Conservation (phyloP, 2,888 invertebrate species). For the Troides helena region DNA sequence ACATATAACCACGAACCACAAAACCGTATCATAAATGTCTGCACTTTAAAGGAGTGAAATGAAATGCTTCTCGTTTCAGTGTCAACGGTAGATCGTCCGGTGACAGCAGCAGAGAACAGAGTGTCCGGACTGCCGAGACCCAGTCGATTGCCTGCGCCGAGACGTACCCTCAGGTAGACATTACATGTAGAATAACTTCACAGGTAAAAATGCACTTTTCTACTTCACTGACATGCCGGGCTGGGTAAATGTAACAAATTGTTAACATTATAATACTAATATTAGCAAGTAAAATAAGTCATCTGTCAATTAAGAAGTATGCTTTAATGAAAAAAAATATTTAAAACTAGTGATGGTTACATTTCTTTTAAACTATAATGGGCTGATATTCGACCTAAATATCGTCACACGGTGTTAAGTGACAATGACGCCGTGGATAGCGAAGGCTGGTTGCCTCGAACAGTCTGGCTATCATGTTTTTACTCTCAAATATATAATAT, state of each 20-base stretch:
- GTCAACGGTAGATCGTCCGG: conserved; percentile 50
- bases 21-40: background rate
- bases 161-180: conserved; percentile 55
- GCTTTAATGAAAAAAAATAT: too few species aligned
- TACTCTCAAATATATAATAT: too few species aligned
- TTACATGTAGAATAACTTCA: background rate
- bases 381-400: too few species aligned
- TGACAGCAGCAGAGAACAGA: conserved; percentile 46
- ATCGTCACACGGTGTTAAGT: too few species aligned
- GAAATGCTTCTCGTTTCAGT: background rate
- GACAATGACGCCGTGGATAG: too few species aligned
- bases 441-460: too few species aligned
- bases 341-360: too few species aligned
- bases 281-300: background rate
- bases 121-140: conserved; percentile 62
- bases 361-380: too few species aligned
- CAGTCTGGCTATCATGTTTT: too few species aligned
- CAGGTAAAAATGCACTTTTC: conserved; percentile 9
- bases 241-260: background rate
- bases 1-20: too few species aligned
- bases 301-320: too few species aligned
- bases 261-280: background rate
- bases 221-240: background rate
- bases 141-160: conserved; percentile 62
- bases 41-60: background rate